Base-by-base conservation (phyloP, 2,888 invertebrate genomes). In the Colletes collaris region DNA sequence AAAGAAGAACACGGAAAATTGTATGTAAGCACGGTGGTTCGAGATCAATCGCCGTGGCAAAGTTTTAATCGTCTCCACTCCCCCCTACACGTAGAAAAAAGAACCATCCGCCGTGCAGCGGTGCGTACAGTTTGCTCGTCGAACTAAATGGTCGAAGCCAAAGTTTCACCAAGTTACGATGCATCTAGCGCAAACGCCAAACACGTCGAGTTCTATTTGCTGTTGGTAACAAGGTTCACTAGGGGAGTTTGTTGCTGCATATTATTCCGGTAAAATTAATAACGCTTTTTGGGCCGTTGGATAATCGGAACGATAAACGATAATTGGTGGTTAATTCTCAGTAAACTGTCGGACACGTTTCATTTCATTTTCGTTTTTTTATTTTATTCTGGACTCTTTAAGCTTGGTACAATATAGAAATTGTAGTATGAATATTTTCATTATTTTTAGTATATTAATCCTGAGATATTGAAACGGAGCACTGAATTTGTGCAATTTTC, bases 61-160 rank as follows among this genome's bases (percentile, higher is more conserved):
- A 86, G 77, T 87, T 88, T 88, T 84, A 88, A 88, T 84, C 86
- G 83, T 72, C 46, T 27, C 27, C 27, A 27, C 27, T 27, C 27
- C 27, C 1, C 27, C 66, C 55, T 68, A 13, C 37, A n/a, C 3
- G 4, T 8, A 10, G 62, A 46, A 67, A 81, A 81, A 74, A 46
- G 10, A 81, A 74, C 8, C 66, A 16, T 37, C 49, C 7, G 11
- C 40, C 16, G 63, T 10, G 55, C 16, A 5, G 19, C n/a, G 6
- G 13, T 35, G 52, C 50, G 11, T 27, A 27, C 27, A 27, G 27
- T 27, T 27, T 27, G 27, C 40, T 40, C 40, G 40, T 40, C 7
- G 7, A 40, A n/a, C 5, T 35, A 27, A 27, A 27, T 27, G 66
- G 11, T 59, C 11, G 37, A 27, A 13, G 63, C 8, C n/a, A 37